A percentile compares a stretch with the other conserved stretches of the same genome.
Conservation (phyloP, 2,888 invertebrate genomes). For the Spialia ferax region DNA sequence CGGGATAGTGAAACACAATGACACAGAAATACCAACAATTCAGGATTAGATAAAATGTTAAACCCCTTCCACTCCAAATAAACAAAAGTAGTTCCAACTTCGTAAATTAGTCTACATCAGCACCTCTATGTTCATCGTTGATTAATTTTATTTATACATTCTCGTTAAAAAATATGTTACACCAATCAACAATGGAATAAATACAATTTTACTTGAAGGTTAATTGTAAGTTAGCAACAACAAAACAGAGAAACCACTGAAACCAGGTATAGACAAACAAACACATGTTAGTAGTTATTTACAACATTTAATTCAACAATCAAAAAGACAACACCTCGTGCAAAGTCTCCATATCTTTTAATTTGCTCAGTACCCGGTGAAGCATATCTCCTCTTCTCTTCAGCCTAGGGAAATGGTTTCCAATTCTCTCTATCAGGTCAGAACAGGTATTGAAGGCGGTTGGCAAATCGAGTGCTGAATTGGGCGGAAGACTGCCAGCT, state of each 20-base stretch:
- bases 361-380: conserved; percentile 84
- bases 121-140: no score
- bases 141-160: no score
- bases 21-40: no score
- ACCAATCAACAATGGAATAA: not conserved
- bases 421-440: conserved; percentile 81
- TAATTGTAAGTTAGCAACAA: not conserved
- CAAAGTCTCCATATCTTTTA: conserved; percentile 34
- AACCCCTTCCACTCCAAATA: no score
- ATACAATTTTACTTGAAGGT: not conserved
- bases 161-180: not conserved
- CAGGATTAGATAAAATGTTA: no score
- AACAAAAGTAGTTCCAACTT: no score
- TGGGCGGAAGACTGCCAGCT: conserved; percentile 74
- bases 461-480: conserved; percentile 53
- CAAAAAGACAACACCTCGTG: conserved; percentile 43
- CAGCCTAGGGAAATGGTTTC: conserved; percentile 76
- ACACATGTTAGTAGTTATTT: conserved; percentile 29
- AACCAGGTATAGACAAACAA: not conserved
- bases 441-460: conserved; percentile 54
- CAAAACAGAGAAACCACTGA: not conserved
- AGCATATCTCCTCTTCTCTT: conserved; percentile 86
- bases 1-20: no score
- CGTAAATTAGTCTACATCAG: no score
- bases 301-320: conserved; percentile 27